Base-by-base conservation (phyloP, 2,797 vertebrate genomes). In the Macroramphosus scolopax region DNA sequence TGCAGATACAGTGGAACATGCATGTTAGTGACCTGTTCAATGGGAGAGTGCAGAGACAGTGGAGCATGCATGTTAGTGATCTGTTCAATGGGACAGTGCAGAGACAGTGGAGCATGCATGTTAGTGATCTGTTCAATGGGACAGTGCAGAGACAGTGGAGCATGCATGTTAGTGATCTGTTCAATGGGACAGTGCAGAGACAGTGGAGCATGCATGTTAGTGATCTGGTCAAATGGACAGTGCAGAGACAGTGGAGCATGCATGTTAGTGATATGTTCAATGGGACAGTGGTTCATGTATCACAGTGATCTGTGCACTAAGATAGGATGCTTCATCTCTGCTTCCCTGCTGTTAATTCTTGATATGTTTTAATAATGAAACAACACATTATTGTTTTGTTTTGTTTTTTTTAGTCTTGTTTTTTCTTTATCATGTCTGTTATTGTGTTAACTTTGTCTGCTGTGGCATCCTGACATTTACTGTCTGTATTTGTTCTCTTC, bases 211-310 rank as follows among this genome's bases (percentile, higher is more conserved):
- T n/a, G n/a, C n/a, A n/a, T n/a, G n/a, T n/a, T n/a, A n/a, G n/a
- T n/a, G n/a, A 84, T 86, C 84, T 88, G 84, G 80, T 85, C 76
- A 72, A 34, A 77, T 68, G 68, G 62, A 68, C 46, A 8, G 40
- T 31, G 44, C 33, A 50, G 48, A 73, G 49, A 58, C 20, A n/a
- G n/a, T n/a, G n/a, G n/a, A n/a, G n/a, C n/a, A n/a, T n/a, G n/a
- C n/a, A n/a, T n/a, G n/a, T n/a, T n/a, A n/a, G n/a, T n/a, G n/a
- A n/a, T n/a, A n/a, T n/a, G n/a, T n/a, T n/a, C n/a, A n/a, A n/a
- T n/a, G n/a, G n/a, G n/a, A n/a, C n/a, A n/a, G n/a, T n/a, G n/a
- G n/a, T n/a, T n/a, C n/a, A n/a, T n/a, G n/a, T n/a, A n/a, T n/a
- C n/a, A n/a, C n/a, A n/a, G n/a, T n/a, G n/a, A n/a, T n/a, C n/a